Conservation (phyloP, 2,888 invertebrate species). For the Phengaris arion region DNA sequence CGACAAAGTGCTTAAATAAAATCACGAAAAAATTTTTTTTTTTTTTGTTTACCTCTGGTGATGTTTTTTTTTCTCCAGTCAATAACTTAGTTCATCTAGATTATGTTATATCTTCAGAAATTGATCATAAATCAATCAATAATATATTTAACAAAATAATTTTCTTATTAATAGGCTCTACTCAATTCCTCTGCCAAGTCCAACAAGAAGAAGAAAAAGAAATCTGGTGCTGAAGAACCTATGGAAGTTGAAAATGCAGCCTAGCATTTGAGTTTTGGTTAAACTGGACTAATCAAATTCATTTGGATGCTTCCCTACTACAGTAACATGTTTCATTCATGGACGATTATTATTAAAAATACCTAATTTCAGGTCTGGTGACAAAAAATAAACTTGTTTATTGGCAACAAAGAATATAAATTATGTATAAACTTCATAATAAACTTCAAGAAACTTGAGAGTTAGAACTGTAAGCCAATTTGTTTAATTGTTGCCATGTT, state of each 20-base stretch:
- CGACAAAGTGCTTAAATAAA: too few relatives aligned
- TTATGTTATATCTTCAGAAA: background rate
- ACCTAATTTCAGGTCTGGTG: conserved; percentile 28
- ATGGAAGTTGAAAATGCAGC: conserved; percentile 81
- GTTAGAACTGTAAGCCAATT: conserved; percentile 15
- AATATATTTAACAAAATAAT: conserved; percentile 17
- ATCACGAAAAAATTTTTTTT: too few relatives aligned
- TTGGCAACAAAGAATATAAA: background rate
- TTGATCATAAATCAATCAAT: background rate
- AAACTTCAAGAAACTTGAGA: background rate
- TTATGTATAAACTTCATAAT: background rate
- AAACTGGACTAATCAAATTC: conserved; percentile 36
- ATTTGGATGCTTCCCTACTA: conserved; percentile 36
- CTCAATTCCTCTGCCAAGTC: conserved; percentile 89
- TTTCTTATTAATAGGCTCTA: conserved; percentile 76
- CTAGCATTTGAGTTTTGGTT: conserved; percentile 48
- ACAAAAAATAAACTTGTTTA: conserved; percentile 8
- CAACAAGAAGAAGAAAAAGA: conserved; percentile 95
- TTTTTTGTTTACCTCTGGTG: too few relatives aligned
- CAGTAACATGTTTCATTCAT: conserved; percentile 32
- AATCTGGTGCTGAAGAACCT: conserved; percentile 81
- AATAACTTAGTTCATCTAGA: too few relatives aligned
- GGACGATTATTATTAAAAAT: conserved; percentile 29
- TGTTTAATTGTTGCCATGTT: conserved; percentile 11
- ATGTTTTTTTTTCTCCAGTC: too few relatives aligned